These are phyloP conservation scores for Daktulosphaira vitifoliae DNA, from an alignment of 1,140 invertebrate genomes.

Conservation along the genomic window DNA sequence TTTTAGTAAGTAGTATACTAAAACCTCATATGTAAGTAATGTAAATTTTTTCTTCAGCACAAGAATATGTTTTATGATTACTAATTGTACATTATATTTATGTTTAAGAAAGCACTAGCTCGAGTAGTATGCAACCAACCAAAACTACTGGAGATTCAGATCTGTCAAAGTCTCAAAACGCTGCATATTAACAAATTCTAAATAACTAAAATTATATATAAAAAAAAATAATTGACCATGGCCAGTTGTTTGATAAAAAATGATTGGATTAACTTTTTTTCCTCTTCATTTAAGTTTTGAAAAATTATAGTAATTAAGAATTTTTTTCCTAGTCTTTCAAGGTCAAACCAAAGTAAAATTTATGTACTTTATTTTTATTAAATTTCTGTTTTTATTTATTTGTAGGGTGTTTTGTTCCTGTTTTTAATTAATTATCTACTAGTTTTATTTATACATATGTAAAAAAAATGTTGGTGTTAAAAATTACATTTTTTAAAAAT, in stretches of 20 bases:
- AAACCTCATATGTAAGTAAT: no score
- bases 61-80: no score
- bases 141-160: constrained; percentile 11
- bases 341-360: constrained; percentile 19
- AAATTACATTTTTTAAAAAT: no score
- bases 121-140: constrained; percentile 16
- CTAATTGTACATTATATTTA: background rate
- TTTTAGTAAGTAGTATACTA: no score
- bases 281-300: no score
- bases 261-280: background rate
- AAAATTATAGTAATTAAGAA: background rate
- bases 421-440: constrained; percentile 18
- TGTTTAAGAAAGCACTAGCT: background rate
- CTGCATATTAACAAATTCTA: background rate
- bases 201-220: background rate
- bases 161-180: constrained; percentile 20
- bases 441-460: background rate
- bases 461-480: background rate
- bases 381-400: constrained; percentile 9
- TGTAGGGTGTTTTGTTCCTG: constrained; percentile 26
- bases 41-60: no score
- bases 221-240: background rate
- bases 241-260: background rate
- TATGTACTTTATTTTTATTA: constrained; percentile 29
- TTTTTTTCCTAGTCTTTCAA: constrained; percentile 10